Evolutionary conservation across 2,113 vertebrate species (phyloP).

Genomic region (Speoplatyrhinus poulsoni): DNA sequence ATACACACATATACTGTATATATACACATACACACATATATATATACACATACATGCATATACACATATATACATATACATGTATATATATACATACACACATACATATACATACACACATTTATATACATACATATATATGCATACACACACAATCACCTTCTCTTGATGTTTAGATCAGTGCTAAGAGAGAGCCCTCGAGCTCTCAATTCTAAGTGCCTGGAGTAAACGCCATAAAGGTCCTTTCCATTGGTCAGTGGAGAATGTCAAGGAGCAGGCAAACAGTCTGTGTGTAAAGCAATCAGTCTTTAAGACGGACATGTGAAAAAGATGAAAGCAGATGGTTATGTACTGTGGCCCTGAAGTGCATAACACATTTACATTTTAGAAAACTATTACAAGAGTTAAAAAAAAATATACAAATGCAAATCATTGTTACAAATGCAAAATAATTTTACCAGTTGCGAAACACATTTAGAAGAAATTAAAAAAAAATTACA

Average conservation of each 20-base stretch:
- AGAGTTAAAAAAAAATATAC: too few relatives aligned
- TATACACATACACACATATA: too few relatives aligned
- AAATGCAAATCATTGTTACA: too few relatives aligned
- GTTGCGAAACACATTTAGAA: too few relatives aligned
- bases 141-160: neutral
- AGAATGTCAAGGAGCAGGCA: slow-evolving; percentile 59
- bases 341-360: too few relatives aligned
- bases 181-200: slow-evolving; percentile 1
- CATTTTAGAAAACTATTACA: too few relatives aligned
- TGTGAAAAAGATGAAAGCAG: neutral
- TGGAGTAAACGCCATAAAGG: slow-evolving; percentile 68
- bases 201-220: slow-evolving; percentile 57
- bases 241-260: slow-evolving; percentile 26
- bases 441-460: too few relatives aligned
- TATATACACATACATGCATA: too few relatives aligned
- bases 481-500: too few relatives aligned
- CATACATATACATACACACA: neutral
- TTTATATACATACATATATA: neutral
- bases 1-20: too few relatives aligned
- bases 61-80: too few relatives aligned
- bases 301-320: slow-evolving; percentile 60
- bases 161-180: neutral
- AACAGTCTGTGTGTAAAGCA: slow-evolving; percentile 57
- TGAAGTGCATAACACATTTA: too few relatives aligned
- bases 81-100: neutral